A percentile compares a stretch with the other conserved stretches of the same genome.
Conservation (phyloP, 2,113 vertebrate species). For the Speoplatyrhinus poulsoni region DNA sequence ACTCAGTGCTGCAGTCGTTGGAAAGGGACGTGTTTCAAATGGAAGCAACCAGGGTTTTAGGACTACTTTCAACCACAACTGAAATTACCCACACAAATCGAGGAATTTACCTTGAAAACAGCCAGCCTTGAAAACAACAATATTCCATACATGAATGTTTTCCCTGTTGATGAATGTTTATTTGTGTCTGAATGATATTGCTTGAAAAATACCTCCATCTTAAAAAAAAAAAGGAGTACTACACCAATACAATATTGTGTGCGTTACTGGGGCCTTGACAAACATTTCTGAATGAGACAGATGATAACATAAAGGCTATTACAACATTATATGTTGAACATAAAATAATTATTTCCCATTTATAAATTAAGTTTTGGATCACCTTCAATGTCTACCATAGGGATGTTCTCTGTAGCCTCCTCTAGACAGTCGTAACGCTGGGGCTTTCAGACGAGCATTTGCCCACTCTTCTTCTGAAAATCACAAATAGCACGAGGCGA, state of each 20-base stretch:
- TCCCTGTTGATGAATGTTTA: no score
- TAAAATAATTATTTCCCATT: constrained; percentile 81
- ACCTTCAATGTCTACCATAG: constrained; percentile 99
- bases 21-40: no score
- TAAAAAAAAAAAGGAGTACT: constrained; percentile 47
- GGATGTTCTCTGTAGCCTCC: constrained; percentile 97
- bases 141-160: no score
- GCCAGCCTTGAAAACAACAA: no score
- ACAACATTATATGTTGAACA: constrained; percentile 56
- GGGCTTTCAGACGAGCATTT: constrained; percentile 88
- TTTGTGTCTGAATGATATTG: no score
- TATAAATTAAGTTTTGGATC: constrained; percentile 83
- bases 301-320: constrained; percentile 33
- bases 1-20: no score
- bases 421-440: constrained; percentile 87
- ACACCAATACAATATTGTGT: constrained; percentile 71
- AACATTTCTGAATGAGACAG: constrained; percentile 59
- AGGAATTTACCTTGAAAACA: no score
- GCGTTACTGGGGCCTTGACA: constrained; percentile 67
- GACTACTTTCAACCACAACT: no score
- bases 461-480: constrained; percentile 93
- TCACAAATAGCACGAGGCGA: neutral
- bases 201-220: constrained; percentile 44
- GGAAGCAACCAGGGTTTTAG: no score
- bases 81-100: no score